Evolutionary conservation across 2,797 vertebrate genomes (phyloP).

Genomic region (Catostomus latipinnis): DNA sequence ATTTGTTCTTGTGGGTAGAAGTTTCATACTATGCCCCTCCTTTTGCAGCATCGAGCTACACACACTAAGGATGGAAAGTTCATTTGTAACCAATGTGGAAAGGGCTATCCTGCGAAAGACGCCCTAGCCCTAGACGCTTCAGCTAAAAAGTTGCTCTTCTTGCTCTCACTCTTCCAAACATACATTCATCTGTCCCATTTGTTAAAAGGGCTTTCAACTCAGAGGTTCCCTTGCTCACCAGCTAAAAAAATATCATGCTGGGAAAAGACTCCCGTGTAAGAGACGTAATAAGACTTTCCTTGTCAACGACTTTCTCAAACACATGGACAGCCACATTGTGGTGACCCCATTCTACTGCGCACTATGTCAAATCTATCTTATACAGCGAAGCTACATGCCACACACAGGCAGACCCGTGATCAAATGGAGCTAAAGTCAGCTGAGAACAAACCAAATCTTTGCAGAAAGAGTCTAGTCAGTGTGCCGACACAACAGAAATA

Average conservation of each 20-base stretch:
- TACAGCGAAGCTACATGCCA: conserved; percentile 60
- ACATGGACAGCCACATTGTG: conserved; percentile 67
- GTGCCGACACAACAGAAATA: not conserved
- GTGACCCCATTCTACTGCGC: conserved; percentile 66
- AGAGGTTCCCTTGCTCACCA: conserved; percentile 57
- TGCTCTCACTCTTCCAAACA: conserved; percentile 57
- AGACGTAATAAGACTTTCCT: conserved; percentile 61
- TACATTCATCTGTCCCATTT: conserved; percentile 62
- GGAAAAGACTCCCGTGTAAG: conserved; percentile 59
- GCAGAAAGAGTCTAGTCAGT: no score
- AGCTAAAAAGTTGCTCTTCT: conserved; percentile 62
- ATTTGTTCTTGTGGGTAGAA: conserved; percentile 3
- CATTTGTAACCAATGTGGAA: conserved; percentile 36
- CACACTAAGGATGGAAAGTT: conserved; percentile 9
- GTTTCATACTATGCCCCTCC: conserved; percentile 19
- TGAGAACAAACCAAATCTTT: not conserved
- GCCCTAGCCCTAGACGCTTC: conserved; percentile 35
- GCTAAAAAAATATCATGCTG: conserved; percentile 60
- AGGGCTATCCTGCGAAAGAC: conserved; percentile 5
- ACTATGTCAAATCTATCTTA: conserved; percentile 68
- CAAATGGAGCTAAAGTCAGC: conserved; percentile 25
- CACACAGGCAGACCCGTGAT: conserved; percentile 64
- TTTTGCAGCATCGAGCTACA: conserved; percentile 24
- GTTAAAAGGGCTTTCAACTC: conserved; percentile 47
- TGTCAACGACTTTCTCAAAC: conserved; percentile 58